A percentile compares a stretch with the other conserved stretches of the same genome.
Evolutionary conservation across 2,888 invertebrate species (phyloP).

Genomic region (Agrypnus murinus): DNA sequence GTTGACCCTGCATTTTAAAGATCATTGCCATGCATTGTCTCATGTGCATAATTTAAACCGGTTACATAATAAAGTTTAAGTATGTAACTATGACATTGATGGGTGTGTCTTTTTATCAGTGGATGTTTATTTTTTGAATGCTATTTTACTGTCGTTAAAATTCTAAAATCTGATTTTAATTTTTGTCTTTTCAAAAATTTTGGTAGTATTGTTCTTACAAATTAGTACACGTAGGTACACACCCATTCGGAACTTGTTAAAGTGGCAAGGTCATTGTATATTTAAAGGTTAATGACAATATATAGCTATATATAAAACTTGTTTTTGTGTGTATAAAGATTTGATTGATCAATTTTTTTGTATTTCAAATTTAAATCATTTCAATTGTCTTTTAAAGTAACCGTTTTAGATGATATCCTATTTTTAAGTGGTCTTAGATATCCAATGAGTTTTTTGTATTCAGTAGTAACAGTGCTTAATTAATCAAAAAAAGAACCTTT

Average conservation of each 20-base stretch:
- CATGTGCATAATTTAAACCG: too few species aligned
- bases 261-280: constrained; percentile 10
- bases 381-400: not conserved
- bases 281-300: constrained; percentile 34
- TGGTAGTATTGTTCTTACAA: not conserved
- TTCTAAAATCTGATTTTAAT: too few species aligned
- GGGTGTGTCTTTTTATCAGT: too few species aligned
- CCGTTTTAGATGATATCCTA: not conserved
- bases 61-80: too few species aligned
- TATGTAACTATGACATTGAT: too few species aligned
- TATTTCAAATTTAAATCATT: not conserved
- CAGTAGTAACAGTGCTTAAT: too few species aligned
- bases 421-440: constrained; percentile 4
- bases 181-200: too few species aligned
- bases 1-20: constrained; percentile 29
- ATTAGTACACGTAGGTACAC: constrained; percentile 5
- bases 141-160: too few species aligned
- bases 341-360: not conserved
- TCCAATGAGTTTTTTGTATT: too few species aligned
- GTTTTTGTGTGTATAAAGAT: not conserved
- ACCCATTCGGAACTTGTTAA: constrained; percentile 33
- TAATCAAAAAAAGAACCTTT: too few species aligned
- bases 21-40: constrained; percentile 13
- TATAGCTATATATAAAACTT: constrained; percentile 25
- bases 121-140: too few species aligned